Evolutionary conservation across 2,797 vertebrate species (phyloP), one percentile per base, ranked within the genome.

Genomic region (Chloroceryle inda): DNA sequence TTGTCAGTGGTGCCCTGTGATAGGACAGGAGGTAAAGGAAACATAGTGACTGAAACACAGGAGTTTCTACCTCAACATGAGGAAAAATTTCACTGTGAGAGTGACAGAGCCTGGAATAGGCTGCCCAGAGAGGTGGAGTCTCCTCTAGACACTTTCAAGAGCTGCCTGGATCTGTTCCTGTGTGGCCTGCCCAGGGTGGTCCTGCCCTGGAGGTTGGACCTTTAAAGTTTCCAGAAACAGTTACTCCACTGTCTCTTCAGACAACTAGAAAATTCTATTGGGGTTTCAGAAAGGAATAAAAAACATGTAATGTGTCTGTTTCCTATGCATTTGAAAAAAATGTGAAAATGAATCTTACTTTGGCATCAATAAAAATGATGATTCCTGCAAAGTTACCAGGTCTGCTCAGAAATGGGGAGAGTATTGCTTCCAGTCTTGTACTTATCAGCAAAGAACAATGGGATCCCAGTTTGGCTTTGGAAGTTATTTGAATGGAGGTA

Each of bases 391-490:
- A 47, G 29, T 9, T 10, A 53, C 22, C 29, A 55, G 26, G 13
- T 10, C 19, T 75, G 27, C 22, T 91, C 10, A 56, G 53, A 85
- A 55, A 61, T 26, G 11, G 31, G 33, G 13, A 56, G 10, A 78
- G 2, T 19, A 15, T 27, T 74, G 23, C 17, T 5, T 87, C 14
- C 37, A 27, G 16, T 78, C 49, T n/a, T 71, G 10, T 23, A 61
- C 58, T 3, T 8, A 31, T 11, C 45, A 37, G 15, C 42, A 66
- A 79, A 79, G 21, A 44, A 22, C 0, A 0, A 0, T 37, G 11
- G 20, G 20, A 66, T 58, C 7, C 17, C 31, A 21, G 8, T 10
- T 49, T 35, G 37, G 9, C 16, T 92, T 69, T 50, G 31, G 18
- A 66, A 53, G 20, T 14, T 52, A 42, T 52, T 61, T 8, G 5